Evolutionary conservation across 92 coral and sea anemone genomes (phyloP).

Genomic region (Zoanthus gigantus): DNA sequence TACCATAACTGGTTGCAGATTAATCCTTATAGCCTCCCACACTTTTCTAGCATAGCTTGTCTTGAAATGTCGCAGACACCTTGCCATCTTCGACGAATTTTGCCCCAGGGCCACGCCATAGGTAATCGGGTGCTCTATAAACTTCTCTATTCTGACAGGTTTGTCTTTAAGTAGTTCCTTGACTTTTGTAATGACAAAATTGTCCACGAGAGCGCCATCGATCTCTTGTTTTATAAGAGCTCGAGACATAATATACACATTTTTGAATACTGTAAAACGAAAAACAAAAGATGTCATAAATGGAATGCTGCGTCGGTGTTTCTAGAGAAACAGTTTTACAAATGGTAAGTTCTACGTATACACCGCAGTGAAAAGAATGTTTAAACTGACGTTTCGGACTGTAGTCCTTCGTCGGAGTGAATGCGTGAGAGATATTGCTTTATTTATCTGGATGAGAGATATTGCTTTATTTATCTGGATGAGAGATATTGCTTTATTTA

Average conservation of each 20-base stretch:
- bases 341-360: no score
- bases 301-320: neutral
- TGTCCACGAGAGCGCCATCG: slow-evolving; percentile 57
- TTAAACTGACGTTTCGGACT: no score
- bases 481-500: no score
- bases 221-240: slow-evolving; percentile 23
- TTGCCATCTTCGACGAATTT: slow-evolving; percentile 40
- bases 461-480: no score
- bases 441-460: no score
- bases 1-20: slow-evolving; percentile 46
- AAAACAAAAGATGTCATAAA: neutral
- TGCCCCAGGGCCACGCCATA: slow-evolving; percentile 49
- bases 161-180: slow-evolving; percentile 28
- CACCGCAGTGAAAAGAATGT: no score
- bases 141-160: slow-evolving; percentile 42
- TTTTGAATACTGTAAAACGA: slow-evolving; percentile 18
- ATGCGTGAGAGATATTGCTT: no score
- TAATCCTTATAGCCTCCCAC: slow-evolving; percentile 14
- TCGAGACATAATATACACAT: slow-evolving; percentile 10
- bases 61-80: slow-evolving; percentile 49
- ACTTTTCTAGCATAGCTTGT: slow-evolving; percentile 46
- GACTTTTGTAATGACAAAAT: slow-evolving; percentile 37
- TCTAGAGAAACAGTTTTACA: no score
- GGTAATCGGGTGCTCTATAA: slow-evolving; percentile 63
- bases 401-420: no score